These are phyloP conservation scores for Ochropleura plecta DNA, from an alignment of 2,888 invertebrate genomes.

Conservation along the genomic window DNA sequence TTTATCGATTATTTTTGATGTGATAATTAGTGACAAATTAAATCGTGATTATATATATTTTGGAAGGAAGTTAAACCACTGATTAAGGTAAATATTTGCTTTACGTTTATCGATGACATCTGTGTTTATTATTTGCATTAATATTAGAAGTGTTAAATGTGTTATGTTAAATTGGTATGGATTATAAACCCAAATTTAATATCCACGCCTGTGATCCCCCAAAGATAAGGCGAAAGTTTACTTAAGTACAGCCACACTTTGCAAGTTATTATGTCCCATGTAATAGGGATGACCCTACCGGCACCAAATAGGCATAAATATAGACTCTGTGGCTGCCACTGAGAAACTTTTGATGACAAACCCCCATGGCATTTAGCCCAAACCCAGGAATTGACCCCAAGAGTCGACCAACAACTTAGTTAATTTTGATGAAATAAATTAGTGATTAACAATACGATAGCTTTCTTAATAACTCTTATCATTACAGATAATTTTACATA, in stretches of 20 bases:
- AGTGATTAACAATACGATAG: not conserved
- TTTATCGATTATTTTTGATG: not conserved
- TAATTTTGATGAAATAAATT: not conserved
- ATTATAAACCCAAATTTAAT: not conserved
- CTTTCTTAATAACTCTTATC: not conserved
- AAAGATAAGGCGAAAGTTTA: too few relatives aligned
- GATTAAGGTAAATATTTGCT: constrained; percentile 55
- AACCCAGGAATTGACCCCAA: too few relatives aligned
- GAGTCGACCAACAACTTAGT: too few relatives aligned
- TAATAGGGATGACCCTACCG: too few relatives aligned
- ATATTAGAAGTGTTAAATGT: constrained; percentile 8
- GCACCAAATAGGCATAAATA: too few relatives aligned
- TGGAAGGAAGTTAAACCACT: constrained; percentile 22
- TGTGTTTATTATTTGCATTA: constrained; percentile 38
- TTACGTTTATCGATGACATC: constrained; percentile 28
- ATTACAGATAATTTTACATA: not conserved
- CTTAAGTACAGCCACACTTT: too few relatives aligned
- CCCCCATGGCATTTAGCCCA: too few relatives aligned
- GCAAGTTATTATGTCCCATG: too few relatives aligned
- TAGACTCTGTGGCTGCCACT: too few relatives aligned
- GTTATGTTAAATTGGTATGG: not conserved
- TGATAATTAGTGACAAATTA: constrained; percentile 35
- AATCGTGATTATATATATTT: constrained; percentile 20
- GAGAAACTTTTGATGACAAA: too few relatives aligned
- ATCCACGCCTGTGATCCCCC: not conserved